Base-by-base conservation (phyloP, 2,888 invertebrate genomes). In the Fragum whitleyi region DNA sequence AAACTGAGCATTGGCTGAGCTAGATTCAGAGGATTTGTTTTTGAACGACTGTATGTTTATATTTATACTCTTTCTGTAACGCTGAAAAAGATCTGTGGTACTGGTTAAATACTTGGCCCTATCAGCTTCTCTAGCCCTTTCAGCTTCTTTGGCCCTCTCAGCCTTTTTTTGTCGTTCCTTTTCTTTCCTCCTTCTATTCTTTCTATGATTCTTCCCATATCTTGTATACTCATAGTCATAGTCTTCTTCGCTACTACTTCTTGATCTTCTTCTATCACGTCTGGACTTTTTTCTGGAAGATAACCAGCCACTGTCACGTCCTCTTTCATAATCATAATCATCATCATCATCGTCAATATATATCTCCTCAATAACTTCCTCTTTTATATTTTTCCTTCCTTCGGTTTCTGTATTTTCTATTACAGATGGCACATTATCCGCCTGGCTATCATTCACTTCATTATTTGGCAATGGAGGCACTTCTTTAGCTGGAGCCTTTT, bases 71-170 rank as follows among this genome's bases (percentile, higher is more conserved):
- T 32, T 39, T 23, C 65, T 65, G 42, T 65, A 65, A 5, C 36
- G 32, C 14, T 62, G 32, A 62, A 62, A 62, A n/a, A 32, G 62
- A 62, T 62, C 62, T n/a, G 47, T 5, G n/a, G 47, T 47, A n/a
- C 47, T 47, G 47, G 2, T 47, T n/a, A 47, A n/a, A 36, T 6
- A 36, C 5, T 36, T 36, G 32, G 9, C 32, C 9, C 32, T 36
- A 6, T 36, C 32, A 6, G 32, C 32, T 36, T 36, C 5, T 36
- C 9, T 9, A 36, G 32, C 32, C 32, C 9, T 36, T 47, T 19
- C 14, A 14, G 47, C 47, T 47, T 47, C 39, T 39, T 39, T 53
- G 7, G 6, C 53, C 19, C 19, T 53, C 19, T 21, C 19, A 11
- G 11, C 39, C 28, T 62, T 42, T 26, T 1, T 21, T 1, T 42